Evolutionary conservation across 1,140 invertebrate genomes (phyloP).

Genomic region (Steinernema feltiae): DNA sequence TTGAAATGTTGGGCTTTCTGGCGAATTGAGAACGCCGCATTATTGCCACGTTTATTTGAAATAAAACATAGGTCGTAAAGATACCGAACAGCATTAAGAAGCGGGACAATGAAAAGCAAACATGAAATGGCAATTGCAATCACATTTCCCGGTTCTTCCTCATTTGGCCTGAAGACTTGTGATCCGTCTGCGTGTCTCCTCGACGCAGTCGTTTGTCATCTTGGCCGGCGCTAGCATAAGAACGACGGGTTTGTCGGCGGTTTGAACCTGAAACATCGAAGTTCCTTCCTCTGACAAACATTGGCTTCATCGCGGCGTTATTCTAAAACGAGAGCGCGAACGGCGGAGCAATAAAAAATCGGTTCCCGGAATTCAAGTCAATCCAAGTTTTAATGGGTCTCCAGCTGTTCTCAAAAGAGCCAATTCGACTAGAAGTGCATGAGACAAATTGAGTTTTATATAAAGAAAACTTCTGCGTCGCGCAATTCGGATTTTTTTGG

Average conservation of each 20-base stretch:
- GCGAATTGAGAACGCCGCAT: too few species aligned
- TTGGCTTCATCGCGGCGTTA: constrained; percentile 5
- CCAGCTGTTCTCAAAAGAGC: constrained; percentile 1
- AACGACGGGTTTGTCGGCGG: constrained; percentile 21
- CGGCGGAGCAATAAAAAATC: constrained; percentile 18
- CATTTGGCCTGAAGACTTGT: neutral
- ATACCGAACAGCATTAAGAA: neutral
- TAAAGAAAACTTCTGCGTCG: neutral
- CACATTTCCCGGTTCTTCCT: neutral
- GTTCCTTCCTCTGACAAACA: neutral
- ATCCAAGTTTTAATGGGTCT: constrained; percentile 15
- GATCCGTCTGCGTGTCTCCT: constrained; percentile 15
- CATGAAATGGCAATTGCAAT: neutral
- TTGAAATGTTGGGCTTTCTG: too few species aligned
- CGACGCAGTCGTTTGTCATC: neutral
- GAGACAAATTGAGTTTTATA: neutral
- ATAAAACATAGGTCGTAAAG: too few species aligned
- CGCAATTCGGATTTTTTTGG: neutral
- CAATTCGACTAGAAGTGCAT: neutral
- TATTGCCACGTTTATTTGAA: too few species aligned
- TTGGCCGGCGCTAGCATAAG: constrained; percentile 16
- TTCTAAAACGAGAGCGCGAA: neutral
- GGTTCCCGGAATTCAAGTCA: neutral
- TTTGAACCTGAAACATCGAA: constrained; percentile 24
- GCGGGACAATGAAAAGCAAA: neutral